Evolutionary conservation across 1,140 invertebrate species (phyloP).

Genomic region (Holotrichia oblita): DNA sequence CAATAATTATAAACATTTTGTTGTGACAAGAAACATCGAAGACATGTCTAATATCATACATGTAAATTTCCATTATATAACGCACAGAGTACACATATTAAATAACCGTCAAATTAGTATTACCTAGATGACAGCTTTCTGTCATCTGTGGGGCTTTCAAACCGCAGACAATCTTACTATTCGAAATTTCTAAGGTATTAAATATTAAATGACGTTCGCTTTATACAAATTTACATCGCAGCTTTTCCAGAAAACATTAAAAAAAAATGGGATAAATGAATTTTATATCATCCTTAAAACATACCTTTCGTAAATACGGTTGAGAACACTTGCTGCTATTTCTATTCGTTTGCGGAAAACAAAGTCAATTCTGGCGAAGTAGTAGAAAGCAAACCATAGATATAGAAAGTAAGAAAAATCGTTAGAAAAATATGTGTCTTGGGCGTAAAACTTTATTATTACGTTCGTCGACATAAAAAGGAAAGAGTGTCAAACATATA

Average conservation of each 20-base stretch:
- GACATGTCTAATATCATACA: too few relatives aligned
- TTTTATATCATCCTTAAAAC: constrained; percentile 4
- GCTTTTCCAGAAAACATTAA: neutral
- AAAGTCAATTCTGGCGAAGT: constrained; percentile 1
- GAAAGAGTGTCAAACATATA: neutral
- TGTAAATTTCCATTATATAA: too few relatives aligned
- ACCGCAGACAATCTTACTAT: neutral
- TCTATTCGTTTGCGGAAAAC: neutral
- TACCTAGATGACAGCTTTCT: too few relatives aligned
- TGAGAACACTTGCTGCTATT: constrained; percentile 15
- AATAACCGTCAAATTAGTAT: too few relatives aligned
- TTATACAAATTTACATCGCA: neutral
- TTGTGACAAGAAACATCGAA: too few relatives aligned
- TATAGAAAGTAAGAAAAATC: constrained; percentile 20
- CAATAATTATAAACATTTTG: too few relatives aligned
- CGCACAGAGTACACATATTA: too few relatives aligned
- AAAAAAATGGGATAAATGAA: constrained; percentile 11
- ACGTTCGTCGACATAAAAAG: constrained; percentile 26
- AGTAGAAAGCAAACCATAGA: neutral
- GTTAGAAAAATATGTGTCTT: constrained; percentile 20
- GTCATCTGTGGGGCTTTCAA: neutral
- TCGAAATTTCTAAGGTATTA: neutral
- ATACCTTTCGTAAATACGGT: neutral
- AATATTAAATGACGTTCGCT: neutral
- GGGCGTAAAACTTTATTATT: constrained; percentile 23